Percentiles rank a stretch among this genome's conserved stretches.
Evolutionary conservation across 2,888 invertebrate genomes (phyloP).

Genomic region (Gibbula magus): DNA sequence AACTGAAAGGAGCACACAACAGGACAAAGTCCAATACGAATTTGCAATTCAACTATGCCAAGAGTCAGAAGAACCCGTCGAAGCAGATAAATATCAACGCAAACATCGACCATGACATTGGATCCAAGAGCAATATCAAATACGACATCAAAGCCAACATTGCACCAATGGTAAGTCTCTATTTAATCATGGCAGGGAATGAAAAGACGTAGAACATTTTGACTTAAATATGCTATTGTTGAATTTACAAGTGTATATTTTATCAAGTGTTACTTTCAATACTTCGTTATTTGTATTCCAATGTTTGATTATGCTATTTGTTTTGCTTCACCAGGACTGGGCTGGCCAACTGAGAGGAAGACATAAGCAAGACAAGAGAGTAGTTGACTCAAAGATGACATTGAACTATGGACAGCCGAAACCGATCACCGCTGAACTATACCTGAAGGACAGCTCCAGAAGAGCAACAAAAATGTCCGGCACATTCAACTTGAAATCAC

Average conservation of each 20-base stretch:
- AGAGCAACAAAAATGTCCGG: neutral
- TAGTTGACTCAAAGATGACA: neutral
- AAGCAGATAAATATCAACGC: neutral
- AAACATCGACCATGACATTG: neutral
- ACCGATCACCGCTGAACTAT: neutral
- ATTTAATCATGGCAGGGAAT: neutral
- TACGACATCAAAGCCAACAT: neutral
- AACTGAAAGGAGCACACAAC: too few species aligned
- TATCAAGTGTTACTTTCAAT: neutral
- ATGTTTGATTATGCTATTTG: too few species aligned
- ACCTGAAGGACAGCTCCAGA: neutral
- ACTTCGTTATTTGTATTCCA: too few species aligned
- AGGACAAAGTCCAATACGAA: neutral
- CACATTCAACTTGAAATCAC: neutral
- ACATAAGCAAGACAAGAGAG: slow-evolving; percentile 7
- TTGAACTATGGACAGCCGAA: neutral
- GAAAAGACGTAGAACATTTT: too few species aligned
- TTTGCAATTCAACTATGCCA: neutral
- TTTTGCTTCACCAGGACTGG: neutral
- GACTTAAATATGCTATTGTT: too few species aligned
- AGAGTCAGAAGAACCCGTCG: neutral
- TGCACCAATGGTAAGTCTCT: neutral
- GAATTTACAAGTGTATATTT: too few species aligned
- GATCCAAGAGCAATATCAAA: neutral
- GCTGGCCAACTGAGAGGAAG: neutral